phyloP scores from a whole-genome alignment of 2,888 invertebrate species.

The Patella ulyssiponensis region DNA sequence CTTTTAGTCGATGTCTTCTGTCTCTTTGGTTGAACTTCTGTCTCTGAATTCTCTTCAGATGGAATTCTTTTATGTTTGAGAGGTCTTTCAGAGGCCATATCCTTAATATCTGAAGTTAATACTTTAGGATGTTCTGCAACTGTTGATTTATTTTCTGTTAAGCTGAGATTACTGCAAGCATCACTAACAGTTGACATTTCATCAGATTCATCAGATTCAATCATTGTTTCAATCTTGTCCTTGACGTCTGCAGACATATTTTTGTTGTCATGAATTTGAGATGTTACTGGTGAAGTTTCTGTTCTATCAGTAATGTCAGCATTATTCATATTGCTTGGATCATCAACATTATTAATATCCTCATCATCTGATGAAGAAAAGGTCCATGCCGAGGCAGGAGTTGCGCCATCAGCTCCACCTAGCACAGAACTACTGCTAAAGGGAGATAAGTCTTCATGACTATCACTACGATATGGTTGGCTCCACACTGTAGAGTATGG shows the following conservation, averaged over 20 bases:
- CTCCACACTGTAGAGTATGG: slow-evolving; percentile 19
- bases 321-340: not conserved
- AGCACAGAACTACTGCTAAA: not conserved
- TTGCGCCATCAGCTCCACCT: not conserved
- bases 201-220: not conserved
- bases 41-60: not conserved
- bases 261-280: not conserved
- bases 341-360: slow-evolving; percentile 3
- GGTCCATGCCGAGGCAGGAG: not conserved
- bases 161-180: not conserved
- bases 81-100: slow-evolving; percentile 23
- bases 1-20: slow-evolving; percentile 24
- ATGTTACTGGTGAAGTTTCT: not conserved
- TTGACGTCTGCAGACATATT: not conserved
- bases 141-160: not conserved
- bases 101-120: not conserved
- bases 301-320: not conserved
- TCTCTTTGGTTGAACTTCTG: slow-evolving; percentile 13
- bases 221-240: not conserved
- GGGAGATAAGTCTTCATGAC: slow-evolving; percentile 10
- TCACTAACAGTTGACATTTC: slow-evolving; percentile 9
- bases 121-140: not conserved
- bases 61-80: slow-evolving; percentile 1
- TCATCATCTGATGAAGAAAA: slow-evolving; percentile 26
- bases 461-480: slow-evolving; percentile 14